Evolutionary conservation across 35 echinoderm and acorn worm genomes (phyloP).

Genomic region (Strongylocentrotus purpuratus): DNA sequence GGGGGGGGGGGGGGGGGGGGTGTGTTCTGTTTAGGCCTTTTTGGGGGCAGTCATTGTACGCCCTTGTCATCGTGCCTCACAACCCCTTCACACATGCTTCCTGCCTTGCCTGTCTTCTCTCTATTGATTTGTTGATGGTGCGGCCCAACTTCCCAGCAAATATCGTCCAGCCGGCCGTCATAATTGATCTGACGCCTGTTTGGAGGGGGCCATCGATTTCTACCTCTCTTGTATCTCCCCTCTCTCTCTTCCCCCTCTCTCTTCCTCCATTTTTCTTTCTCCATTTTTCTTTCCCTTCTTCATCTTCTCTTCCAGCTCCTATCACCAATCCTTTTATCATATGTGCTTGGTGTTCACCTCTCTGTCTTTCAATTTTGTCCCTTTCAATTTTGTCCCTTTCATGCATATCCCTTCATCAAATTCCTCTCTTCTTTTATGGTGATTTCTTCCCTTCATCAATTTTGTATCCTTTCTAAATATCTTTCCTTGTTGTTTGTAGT

Average conservation of each 20-base stretch:
- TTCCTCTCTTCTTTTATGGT: not conserved
- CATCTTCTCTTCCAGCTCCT: not conserved
- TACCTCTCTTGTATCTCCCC: not conserved
- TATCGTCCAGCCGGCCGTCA: slow-evolving; percentile 46
- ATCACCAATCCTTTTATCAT: not conserved
- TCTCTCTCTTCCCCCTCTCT: not conserved
- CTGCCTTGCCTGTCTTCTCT: not conserved
- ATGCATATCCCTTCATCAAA: not conserved
- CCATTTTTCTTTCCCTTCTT: not conserved
- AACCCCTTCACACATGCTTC: not conserved
- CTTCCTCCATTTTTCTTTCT: not conserved
- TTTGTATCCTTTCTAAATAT: not conserved
- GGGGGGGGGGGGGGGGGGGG: not conserved
- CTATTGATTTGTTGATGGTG: slow-evolving; percentile 31
- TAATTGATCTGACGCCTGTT: slow-evolving; percentile 38
- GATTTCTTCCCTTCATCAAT: not conserved
- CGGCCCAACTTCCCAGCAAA: slow-evolving; percentile 42
- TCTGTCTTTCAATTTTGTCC: not conserved
- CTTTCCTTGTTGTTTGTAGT: not conserved
- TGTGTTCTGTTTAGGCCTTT: not conserved
- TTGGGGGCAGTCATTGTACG: not conserved
- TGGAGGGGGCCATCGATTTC: slow-evolving; percentile 41
- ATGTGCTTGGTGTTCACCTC: not conserved
- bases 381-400: too few relatives aligned
- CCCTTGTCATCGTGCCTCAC: not conserved